These are phyloP conservation scores for Agrochola macilenta DNA, from an alignment of 2,888 invertebrate species.

Conservation along the genomic window DNA sequence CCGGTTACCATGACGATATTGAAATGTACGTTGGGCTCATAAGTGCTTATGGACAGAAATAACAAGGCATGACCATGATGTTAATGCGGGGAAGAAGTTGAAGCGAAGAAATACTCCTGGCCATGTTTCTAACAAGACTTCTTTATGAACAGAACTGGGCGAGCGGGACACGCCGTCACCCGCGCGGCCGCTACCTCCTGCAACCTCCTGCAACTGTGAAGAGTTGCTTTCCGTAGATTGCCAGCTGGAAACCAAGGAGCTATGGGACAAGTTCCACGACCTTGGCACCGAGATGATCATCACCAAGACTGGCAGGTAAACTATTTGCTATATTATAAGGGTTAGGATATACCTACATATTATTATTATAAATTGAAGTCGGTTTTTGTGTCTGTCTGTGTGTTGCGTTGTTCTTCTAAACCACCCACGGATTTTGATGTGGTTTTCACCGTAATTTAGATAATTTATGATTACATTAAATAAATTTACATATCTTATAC, in stretches of 20 bases:
- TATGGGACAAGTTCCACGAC: constrained; percentile 99
- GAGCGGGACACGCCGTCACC: constrained; percentile 89
- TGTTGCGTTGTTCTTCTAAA: not conserved
- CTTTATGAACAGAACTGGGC: constrained; percentile 81
- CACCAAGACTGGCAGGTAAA: constrained; percentile 98
- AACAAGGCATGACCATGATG: not conserved
- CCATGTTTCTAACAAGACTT: not conserved
- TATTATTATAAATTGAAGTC: not conserved
- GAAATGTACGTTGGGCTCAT: not conserved
- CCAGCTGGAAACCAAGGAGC: constrained; percentile 98
- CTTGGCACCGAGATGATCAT: constrained; percentile 99
- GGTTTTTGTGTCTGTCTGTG: no score
- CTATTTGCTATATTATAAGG: not conserved
- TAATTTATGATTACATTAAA: no score
- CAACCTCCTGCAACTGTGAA: constrained; percentile 94
- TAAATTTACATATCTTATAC: not conserved
- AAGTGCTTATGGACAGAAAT: not conserved
- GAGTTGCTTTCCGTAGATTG: constrained; percentile 96
- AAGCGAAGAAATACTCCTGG: not conserved
- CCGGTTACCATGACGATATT: not conserved
- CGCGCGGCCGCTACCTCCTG: constrained; percentile 83
- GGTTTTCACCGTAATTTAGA: not conserved
- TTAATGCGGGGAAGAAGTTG: not conserved
- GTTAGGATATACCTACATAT: no score
- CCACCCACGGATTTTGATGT: not conserved